These are phyloP conservation scores for Odiellus spinosus DNA, from an alignment of 2,888 invertebrate genomes.

Conservation along the genomic window DNA sequence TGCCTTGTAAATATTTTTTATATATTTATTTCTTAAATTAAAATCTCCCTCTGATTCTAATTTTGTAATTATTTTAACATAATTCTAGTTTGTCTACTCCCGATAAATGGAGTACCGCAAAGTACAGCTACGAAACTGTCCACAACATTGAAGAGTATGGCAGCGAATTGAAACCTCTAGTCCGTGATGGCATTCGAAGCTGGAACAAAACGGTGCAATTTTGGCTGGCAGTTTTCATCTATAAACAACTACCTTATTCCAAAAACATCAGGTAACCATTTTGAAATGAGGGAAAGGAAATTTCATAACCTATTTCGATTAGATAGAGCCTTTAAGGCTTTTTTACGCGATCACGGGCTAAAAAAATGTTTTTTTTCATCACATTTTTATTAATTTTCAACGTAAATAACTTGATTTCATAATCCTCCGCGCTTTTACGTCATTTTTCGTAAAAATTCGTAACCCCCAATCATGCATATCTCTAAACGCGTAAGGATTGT, in stretches of 20 bases:
- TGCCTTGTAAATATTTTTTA: slow-evolving; percentile 38
- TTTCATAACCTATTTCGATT: not conserved
- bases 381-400: no score
- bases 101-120: slow-evolving; percentile 15
- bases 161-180: slow-evolving; percentile 63
- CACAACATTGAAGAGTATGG: slow-evolving; percentile 67
- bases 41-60: no score
- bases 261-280: slow-evolving; percentile 29
- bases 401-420: no score
- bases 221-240: slow-evolving; percentile 83
- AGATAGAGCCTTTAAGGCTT: not conserved
- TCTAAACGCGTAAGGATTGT: no score
- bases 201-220: slow-evolving; percentile 96
- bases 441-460: no score
- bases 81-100: slow-evolving; percentile 11
- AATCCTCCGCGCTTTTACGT: no score
- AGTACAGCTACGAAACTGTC: slow-evolving; percentile 52
- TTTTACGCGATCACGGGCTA: not conserved
- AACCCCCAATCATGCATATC: no score
- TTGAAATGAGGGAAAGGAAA: not conserved
- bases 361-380: not conserved
- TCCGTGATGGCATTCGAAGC: slow-evolving; percentile 72
- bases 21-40: slow-evolving; percentile 35
- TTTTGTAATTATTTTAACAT: no score
- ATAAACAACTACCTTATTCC: slow-evolving; percentile 56